A percentile compares a stretch with the other conserved stretches of the same genome.
These are phyloP conservation scores for Oryzias curvinotus DNA, from an alignment of 2,113 vertebrate species.

Conservation along the genomic window DNA sequence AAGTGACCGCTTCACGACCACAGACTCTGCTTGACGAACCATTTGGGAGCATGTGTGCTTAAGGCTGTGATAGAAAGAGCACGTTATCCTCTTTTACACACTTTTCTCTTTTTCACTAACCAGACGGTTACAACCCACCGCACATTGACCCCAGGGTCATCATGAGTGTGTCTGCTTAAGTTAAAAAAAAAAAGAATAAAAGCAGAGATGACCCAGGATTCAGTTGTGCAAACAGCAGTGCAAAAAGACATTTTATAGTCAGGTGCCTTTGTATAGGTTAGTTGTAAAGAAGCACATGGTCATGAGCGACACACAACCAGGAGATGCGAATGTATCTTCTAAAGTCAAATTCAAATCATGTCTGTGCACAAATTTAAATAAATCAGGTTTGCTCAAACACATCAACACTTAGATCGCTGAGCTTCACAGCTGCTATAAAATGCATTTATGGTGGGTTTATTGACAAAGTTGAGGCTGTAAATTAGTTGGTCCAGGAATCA, in stretches of 20 bases:
- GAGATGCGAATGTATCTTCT: not conserved
- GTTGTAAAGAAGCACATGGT: slow-evolving; percentile 20
- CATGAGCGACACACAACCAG: slow-evolving; percentile 56
- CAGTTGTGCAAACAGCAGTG: slow-evolving; percentile 6
- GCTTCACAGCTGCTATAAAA: too few species aligned
- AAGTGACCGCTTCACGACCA: slow-evolving; percentile 68
- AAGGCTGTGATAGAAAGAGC: slow-evolving; percentile 40
- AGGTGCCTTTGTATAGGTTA: slow-evolving; percentile 35
- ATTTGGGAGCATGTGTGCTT: slow-evolving; percentile 25
- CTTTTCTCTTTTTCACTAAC: slow-evolving; percentile 45
- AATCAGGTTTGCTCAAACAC: too few species aligned
- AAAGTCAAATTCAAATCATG: too few species aligned
- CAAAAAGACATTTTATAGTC: slow-evolving; percentile 1
- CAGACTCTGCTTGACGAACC: slow-evolving; percentile 48
- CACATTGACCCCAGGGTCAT: slow-evolving; percentile 63
- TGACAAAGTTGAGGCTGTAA: too few species aligned
- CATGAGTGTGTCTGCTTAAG: slow-evolving; percentile 28
- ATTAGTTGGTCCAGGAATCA: too few species aligned
- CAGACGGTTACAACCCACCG: slow-evolving; percentile 68
- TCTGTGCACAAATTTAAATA: too few species aligned
- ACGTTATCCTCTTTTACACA: slow-evolving; percentile 41
- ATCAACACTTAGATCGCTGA: too few species aligned
- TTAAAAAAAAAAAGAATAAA: slow-evolving; percentile 23
- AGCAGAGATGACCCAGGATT: slow-evolving; percentile 54
- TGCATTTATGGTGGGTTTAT: too few species aligned